phyloP scores from a whole-genome alignment of 2,797 vertebrate genomes.

The Malacoctenus gilli region DNA sequence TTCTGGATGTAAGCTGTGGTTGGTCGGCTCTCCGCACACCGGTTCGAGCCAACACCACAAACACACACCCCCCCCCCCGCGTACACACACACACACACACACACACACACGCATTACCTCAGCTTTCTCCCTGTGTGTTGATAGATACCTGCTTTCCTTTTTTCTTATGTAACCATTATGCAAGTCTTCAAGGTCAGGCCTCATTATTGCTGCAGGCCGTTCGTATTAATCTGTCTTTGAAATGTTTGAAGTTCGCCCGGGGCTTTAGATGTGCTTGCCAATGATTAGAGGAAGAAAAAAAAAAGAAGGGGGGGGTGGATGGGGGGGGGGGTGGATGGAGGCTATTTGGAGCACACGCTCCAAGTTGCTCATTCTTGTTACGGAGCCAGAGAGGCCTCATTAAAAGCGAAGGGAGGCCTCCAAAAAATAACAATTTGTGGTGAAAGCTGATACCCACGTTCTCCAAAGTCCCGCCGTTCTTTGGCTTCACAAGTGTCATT shows the following conservation, averaged over 20 bases:
- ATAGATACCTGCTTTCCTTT: constrained; percentile 45
- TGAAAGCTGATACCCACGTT: constrained; percentile 22
- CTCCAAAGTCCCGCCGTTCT: constrained; percentile 1
- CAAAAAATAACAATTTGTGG: constrained; percentile 18
- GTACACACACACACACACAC: too few relatives aligned
- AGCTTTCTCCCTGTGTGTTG: constrained; percentile 26
- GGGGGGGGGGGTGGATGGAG: constrained; percentile 6
- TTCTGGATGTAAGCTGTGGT: too few relatives aligned
- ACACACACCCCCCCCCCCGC: too few relatives aligned
- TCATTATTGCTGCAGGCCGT: constrained; percentile 60
- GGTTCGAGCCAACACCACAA: too few relatives aligned
- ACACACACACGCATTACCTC: constrained; percentile 24
- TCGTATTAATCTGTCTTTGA: constrained; percentile 66
- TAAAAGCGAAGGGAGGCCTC: constrained; percentile 45
- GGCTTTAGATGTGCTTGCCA: constrained; percentile 67
- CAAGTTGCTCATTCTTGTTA: constrained; percentile 51
- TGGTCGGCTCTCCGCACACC: too few relatives aligned
- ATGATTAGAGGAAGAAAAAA: constrained; percentile 9
- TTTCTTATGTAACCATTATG: constrained; percentile 63
- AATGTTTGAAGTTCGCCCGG: constrained; percentile 54
- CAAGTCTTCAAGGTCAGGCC: constrained; percentile 52
- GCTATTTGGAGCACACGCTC: constrained; percentile 37
- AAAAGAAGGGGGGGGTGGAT: not conserved
- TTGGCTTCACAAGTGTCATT: too few relatives aligned
- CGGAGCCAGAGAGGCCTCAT: constrained; percentile 54